Base-by-base conservation (phyloP, 2,888 invertebrate species). In the Physocephala rufipes region DNA sequence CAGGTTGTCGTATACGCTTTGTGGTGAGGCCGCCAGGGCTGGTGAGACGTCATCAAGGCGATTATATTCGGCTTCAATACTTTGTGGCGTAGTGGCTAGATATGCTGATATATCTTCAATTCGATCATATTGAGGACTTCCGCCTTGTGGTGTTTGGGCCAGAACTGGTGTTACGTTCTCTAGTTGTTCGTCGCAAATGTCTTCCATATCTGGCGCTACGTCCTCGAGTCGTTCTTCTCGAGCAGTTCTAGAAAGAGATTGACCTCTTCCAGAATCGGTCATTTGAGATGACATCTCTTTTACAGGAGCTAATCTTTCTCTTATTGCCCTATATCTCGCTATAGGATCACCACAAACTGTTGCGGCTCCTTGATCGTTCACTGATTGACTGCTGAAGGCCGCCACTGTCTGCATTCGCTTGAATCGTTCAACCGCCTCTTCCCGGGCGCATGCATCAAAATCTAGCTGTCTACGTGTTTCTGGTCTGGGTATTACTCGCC, bases 201-300 rank as follows among this genome's bases (percentile, higher is more conserved):
- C n/a, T n/a, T n/a, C n/a, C n/a, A n/a, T n/a, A n/a, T n/a, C n/a
- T 61, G 28, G 43, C n/a, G 53, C 15, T 21, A 62, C 24, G 26
- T 69, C 69, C 19, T 69, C 69, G 19, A 69, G 59, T 30, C n/a
- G 43, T n/a, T 69, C 69, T 62, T 51, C n/a, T n/a, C 26, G 7
- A 61, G 61, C 26, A 45, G 3, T 47, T n/a, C n/a, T 36, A 36
- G 36, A 9, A 9, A 36, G 36, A 36, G 49, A 19, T 30, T 24
- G 65, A 65, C 49, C 16, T 3, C 26, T 36, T 36, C 36, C 36
- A 36, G 36, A 36, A 36, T 36, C 36, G 4, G 9, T 9, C 9
- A 36, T 19, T 53, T 53, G 53, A 53, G 21, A 1, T 19, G 53
- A 21, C 24, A 2, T 19, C 15, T 13, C n/a, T 53, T 53, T 9